Base-by-base conservation (phyloP, 2,113 vertebrate genomes). In the Alligator sinensis region DNA sequence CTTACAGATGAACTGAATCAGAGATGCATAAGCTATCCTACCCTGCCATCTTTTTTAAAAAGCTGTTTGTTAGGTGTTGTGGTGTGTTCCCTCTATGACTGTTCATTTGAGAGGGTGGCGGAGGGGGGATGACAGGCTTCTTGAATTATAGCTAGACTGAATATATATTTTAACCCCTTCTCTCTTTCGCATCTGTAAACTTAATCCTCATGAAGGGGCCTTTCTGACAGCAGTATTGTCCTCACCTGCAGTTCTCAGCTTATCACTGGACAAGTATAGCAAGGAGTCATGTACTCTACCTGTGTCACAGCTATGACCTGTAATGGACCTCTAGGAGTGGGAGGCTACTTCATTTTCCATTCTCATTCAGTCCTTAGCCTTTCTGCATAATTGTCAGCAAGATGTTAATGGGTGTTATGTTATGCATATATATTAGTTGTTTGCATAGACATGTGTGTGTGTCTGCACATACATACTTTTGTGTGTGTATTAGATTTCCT, bases 101-200 rank as follows among this genome's bases (percentile, higher is more conserved):
- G 34, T 24, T 72, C 24, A 22, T 24, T 17, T 47, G 47, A 47
- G 47, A 47, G 47, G 47, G 47, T 47, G 47, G 47, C 7, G 47
- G 47, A 47, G 47, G 47, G 47, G 47, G 47, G 47, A 47, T 47
- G 47, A 47, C 47, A 7, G 8, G 47, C 47, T 47, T 47, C 47
- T 47, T 47, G 47, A 47, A 47, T 47, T 47, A 16, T 1, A 64
- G 13, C 61, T 77, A 63, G 19, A 12, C n/a, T 6, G 22, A 28
- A 11, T 25, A 15, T 7, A 38, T 72, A 47, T 10, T 21, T 7
- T 77, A 21, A n/a, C 15, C 9, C 4, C 58, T 62, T 25, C 1
- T 1, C 4, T 13, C 0, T 0, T 27, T 47, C 10, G 8, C 11
- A 7, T 7, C 68, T 68, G 57, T 1, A 0, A 72, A 27, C 75